Base-by-base conservation (phyloP, 1,140 invertebrate genomes). In the Ridgeia piscesae region DNA sequence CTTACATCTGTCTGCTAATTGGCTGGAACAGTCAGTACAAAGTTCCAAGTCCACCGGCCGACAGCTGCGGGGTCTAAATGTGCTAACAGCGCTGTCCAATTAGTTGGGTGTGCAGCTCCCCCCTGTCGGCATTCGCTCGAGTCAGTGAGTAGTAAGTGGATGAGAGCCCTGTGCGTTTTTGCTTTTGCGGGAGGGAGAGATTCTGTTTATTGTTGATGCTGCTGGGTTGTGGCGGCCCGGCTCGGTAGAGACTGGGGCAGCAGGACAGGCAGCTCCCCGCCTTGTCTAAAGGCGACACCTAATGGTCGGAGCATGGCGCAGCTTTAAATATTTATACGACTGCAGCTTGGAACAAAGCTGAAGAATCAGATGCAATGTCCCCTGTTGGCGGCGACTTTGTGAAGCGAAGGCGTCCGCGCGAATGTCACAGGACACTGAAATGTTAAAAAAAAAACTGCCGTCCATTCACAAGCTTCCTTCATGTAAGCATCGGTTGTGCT, bases 1-100 rank as follows among this genome's bases (percentile, higher is more conserved):
- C 58, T 31, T 77, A 77, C 58, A 77, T 77, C 58, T 77, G 58
- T 77, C 58, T 77, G 58, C 58, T 77, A 77, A 77, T 77, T 77
- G 58, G 58, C 58, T 77, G 58, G 58, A 77, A 77, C 58, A 77
- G 58, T 77, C 58, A 77, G 58, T 77, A 77, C 58, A 77, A 77
- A 77, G 58, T 77, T 77, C 58, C 27, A 8, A 77, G 58, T 77
- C 58, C 27, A 31, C 11, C 11, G 58, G 58, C 11, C 17, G 27
- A 21, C 58, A 77, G 58, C 58, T 77, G 58, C 58, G 27, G 58
- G 58, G 17, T 77, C 58, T 77, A 77, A 77, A 77, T 77, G 58
- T 77, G 58, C 58, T 77, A 14, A 77, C 58, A 77, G 58, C 27
- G 58, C 58, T 77, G 58, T 77, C 58, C 58, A 77, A 77, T 77